Base-by-base conservation (phyloP, 2,797 vertebrate genomes). In the Gymnopithys bicolor region DNA sequence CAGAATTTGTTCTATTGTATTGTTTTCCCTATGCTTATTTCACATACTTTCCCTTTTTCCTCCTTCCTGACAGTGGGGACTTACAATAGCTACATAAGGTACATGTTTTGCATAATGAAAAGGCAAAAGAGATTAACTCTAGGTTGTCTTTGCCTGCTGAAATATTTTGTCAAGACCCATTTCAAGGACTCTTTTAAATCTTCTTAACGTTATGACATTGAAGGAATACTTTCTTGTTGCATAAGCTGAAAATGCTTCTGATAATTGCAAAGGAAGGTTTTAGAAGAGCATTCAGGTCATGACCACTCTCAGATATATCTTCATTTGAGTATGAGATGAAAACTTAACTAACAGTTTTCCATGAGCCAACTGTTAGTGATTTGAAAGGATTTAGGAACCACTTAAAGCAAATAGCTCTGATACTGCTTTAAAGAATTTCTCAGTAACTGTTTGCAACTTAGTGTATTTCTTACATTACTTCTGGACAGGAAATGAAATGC, bases 211-310 rank as follows among this genome's bases (percentile, higher is more conserved):
- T 82, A 59, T 9, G 79, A 69, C 89, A 93, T 95, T 82, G 89
- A 94, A 95, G 86, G 53, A 93, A 68, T 82, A 79, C 24, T 84
- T 95, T 67, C 56, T 69, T 87, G 35, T 94, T 80, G 62, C 66
- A 48, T 87, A 90, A 95, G 77, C 75, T 91, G 59, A 80, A 96
- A 96, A 91, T 70, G 60, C 21, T 86, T 90, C 71, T 86, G 56
- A 43, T 92, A 84, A 87, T 35, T 87, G 48, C 35, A 83, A 88
- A 83, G 85, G 39, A 81, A 84, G 52, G 32, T 77, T 90, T 87
- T 82, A 89, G 71, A 80, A 86, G 46, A 58, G 22, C 41, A 19
- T 79, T 92, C 37, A 67, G 69, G 66, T 82, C 88, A 93, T 52
- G 45, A 63, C 35, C 25, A 46, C 5, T 27, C 27, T 79, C 43